phyloP scores from a whole-genome alignment of 2,888 invertebrate species.

The Agrochola lychnidis region DNA sequence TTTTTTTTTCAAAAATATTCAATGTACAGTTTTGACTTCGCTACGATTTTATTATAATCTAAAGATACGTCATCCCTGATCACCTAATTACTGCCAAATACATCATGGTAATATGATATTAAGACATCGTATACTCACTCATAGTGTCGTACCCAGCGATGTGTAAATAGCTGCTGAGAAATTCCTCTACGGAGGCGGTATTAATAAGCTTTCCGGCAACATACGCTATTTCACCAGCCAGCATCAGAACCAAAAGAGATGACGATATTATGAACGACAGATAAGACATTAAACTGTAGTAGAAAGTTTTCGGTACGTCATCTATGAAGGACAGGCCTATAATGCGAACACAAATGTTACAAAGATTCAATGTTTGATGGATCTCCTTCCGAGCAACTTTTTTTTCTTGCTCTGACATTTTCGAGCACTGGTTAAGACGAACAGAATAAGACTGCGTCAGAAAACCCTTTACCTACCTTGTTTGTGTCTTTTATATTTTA shows the following conservation, averaged over 20 bases:
- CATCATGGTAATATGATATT: slow-evolving; percentile 17
- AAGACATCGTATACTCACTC: slow-evolving; percentile 73
- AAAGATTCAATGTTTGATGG: slow-evolving; percentile 72
- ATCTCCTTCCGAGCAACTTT: slow-evolving; percentile 73
- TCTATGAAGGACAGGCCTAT: slow-evolving; percentile 80
- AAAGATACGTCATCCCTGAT: slow-evolving; percentile 13
- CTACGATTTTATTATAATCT: neutral
- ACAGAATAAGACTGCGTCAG: neutral
- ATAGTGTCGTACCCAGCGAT: slow-evolving; percentile 82
- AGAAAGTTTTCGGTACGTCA: slow-evolving; percentile 65
- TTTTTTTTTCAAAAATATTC: neutral
- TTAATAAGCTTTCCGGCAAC: slow-evolving; percentile 72
- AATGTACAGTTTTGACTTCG: neutral
- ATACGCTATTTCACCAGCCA: slow-evolving; percentile 76
- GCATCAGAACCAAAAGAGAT: slow-evolving; percentile 71
- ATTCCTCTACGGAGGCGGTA: slow-evolving; percentile 77
- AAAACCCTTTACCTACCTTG: neutral
- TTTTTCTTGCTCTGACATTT: slow-evolving; percentile 36
- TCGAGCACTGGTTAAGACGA: slow-evolving; percentile 1
- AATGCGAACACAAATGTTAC: slow-evolving; percentile 76
- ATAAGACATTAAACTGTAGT: slow-evolving; percentile 64
- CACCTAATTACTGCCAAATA: slow-evolving; percentile 21
- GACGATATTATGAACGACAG: slow-evolving; percentile 69
- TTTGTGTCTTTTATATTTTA: neutral
- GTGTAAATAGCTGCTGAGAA: slow-evolving; percentile 79